A percentile compares a stretch with the other conserved stretches of the same genome.
Evolutionary conservation across 2,113 vertebrate species (phyloP).

Genomic region (Callocephalon fimbriatum): DNA sequence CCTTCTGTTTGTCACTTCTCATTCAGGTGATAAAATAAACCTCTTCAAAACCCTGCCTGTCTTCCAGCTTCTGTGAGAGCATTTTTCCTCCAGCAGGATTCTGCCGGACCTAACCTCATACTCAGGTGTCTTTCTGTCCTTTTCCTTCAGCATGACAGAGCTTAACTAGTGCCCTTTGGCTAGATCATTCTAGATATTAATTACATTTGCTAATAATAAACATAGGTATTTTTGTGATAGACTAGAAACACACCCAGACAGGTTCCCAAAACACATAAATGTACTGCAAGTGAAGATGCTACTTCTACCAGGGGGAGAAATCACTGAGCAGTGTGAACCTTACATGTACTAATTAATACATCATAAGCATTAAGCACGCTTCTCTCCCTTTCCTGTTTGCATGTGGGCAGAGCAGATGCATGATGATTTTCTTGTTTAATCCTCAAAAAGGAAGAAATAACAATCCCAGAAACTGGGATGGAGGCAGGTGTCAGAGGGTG

Average conservation of each 20-base stretch:
- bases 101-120: not conserved
- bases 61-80: not conserved
- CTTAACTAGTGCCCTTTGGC: not conserved
- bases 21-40: constrained; percentile 38
- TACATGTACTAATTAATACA: not conserved
- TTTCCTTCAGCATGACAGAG: not conserved
- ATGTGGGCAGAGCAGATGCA: not conserved
- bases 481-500: not conserved
- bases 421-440: not conserved
- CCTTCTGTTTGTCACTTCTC: constrained; percentile 10
- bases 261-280: not conserved
- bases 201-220: not conserved
- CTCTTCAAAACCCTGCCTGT: not conserved
- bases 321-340: not conserved
- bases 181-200: not conserved
- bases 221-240: not conserved
- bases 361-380: not conserved
- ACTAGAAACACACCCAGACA: not conserved
- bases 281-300: not conserved
- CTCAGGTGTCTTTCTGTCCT: not conserved
- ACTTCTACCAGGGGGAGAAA: not conserved
- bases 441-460: not conserved
- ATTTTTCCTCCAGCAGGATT: not conserved
- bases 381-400: not conserved
- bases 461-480: not conserved